Percentiles rank a stretch among this genome's conserved stretches.
phyloP scores from a whole-genome alignment of 2,888 invertebrate genomes.

The Poecilus cupreus region DNA sequence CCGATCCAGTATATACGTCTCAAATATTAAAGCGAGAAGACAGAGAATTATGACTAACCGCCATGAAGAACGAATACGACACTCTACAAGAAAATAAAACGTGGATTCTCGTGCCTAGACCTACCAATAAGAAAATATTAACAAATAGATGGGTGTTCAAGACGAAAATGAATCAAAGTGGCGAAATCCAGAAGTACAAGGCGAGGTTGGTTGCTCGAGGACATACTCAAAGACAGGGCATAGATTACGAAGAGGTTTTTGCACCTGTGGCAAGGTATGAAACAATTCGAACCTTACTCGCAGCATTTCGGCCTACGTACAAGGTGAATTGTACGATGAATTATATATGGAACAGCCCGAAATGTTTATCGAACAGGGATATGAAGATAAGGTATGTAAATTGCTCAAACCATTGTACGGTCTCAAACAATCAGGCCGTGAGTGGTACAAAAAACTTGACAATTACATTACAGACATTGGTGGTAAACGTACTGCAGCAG shows the following conservation, averaged over 20 bases:
- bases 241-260: constrained; percentile 63
- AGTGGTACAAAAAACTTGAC: constrained; percentile 59
- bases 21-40: constrained; percentile 53
- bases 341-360: constrained; percentile 62
- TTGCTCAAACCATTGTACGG: constrained; percentile 61
- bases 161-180: constrained; percentile 59
- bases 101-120: constrained; percentile 61
- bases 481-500: constrained; percentile 45
- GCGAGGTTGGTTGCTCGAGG: constrained; percentile 64
- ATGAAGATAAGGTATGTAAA: constrained; percentile 62
- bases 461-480: constrained; percentile 11
- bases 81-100: constrained; percentile 61
- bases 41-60: constrained; percentile 59
- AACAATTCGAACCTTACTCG: constrained; percentile 62
- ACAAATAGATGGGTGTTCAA: constrained; percentile 62
- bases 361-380: constrained; percentile 47
- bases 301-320: constrained; percentile 60
- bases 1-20: constrained; percentile 40
- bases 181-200: constrained; percentile 56
- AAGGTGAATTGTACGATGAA: constrained; percentile 61
- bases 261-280: constrained; percentile 62
- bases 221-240: constrained; percentile 59
- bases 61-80: constrained; percentile 61
- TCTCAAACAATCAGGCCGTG: constrained; percentile 61
- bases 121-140: constrained; percentile 57